Conservation (phyloP, 2,113 vertebrate genomes). For the Eurystomus gularis region DNA sequence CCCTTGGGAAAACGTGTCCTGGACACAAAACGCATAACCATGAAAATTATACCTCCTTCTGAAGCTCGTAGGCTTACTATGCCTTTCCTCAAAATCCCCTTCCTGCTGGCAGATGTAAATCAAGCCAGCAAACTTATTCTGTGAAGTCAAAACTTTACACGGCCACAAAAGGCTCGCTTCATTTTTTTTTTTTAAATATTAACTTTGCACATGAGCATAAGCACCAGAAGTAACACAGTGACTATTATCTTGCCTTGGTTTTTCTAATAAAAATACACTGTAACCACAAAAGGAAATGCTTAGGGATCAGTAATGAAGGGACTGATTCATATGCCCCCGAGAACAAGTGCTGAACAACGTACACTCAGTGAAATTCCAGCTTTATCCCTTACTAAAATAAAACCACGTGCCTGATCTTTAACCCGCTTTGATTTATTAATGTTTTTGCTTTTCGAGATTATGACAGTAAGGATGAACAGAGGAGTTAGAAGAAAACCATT, state of each 20-base stretch:
- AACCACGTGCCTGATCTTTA: conserved; percentile 38
- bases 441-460: conserved; percentile 15
- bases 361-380: conserved; percentile 14
- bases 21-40: not conserved
- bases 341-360: conserved; percentile 46
- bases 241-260: not conserved
- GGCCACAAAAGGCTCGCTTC: not conserved
- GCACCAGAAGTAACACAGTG: not conserved
- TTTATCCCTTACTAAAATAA: conserved; percentile 59
- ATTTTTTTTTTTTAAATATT: not conserved
- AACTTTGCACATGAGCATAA: not conserved
- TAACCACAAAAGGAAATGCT: conserved; percentile 37
- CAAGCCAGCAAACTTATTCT: not conserved
- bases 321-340: conserved; percentile 40
- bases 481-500: not conserved
- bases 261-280: conserved; percentile 14
- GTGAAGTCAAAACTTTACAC: not conserved
- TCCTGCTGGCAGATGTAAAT: not conserved
- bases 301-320: conserved; percentile 21
- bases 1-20: not conserved
- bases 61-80: not conserved
- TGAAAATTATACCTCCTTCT: not conserved
- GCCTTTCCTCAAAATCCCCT: not conserved
- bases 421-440: conserved; percentile 40
- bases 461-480: conserved; percentile 13